These are phyloP conservation scores for Corbicula japonica DNA, from an alignment of 2,888 invertebrate genomes.

Conservation along the genomic window DNA sequence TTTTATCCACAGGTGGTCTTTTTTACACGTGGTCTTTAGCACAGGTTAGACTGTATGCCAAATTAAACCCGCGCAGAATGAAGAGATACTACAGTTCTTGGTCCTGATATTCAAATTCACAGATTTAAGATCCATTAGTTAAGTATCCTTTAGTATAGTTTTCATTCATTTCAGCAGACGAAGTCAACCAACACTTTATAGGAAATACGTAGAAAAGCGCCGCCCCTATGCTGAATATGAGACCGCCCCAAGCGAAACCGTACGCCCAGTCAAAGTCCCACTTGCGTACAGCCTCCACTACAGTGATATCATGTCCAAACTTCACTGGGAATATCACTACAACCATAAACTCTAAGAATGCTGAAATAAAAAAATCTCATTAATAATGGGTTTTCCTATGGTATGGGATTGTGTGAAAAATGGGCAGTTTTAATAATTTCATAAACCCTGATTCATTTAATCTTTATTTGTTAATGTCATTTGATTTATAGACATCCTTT, in stretches of 20 bases:
- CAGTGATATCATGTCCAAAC: constrained; percentile 72
- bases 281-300: constrained; percentile 53
- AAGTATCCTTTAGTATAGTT: neutral
- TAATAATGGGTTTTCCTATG: neutral
- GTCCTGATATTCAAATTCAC: too few relatives aligned
- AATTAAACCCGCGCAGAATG: too few relatives aligned
- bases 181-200: neutral
- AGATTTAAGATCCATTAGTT: neutral
- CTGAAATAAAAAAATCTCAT: constrained; percentile 59
- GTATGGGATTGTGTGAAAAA: too few relatives aligned
- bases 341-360: constrained; percentile 70
- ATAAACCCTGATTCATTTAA: too few relatives aligned
- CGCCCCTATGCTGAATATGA: constrained; percentile 75
- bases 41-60: too few relatives aligned
- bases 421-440: too few relatives aligned
- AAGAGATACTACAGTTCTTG: too few relatives aligned
- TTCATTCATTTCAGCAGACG: neutral
- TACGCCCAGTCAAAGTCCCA: constrained; percentile 80
- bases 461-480: too few relatives aligned
- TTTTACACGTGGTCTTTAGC: too few relatives aligned
- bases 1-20: too few relatives aligned
- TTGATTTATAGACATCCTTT: too few relatives aligned
- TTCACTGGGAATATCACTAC: constrained; percentile 78
- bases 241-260: constrained; percentile 78
- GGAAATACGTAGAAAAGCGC: constrained; percentile 74